Evolutionary conservation across 2,888 invertebrate species (phyloP), one percentile per base, ranked within the genome.

Genomic region (Phortica magna): DNA sequence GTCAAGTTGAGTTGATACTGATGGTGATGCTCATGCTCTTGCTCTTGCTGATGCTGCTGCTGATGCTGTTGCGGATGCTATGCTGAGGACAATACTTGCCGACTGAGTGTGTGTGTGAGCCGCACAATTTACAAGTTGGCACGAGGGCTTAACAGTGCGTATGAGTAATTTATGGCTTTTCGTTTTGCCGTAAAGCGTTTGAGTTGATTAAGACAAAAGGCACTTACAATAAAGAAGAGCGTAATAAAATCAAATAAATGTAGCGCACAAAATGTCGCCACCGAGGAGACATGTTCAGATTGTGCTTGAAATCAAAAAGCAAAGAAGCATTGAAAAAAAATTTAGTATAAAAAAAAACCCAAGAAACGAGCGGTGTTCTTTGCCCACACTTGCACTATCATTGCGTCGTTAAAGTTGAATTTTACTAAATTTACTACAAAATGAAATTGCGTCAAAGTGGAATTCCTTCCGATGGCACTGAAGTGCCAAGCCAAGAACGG

Each of bases 381-480:
- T 83, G 82, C 80, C 84, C 79, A 81, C 81, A 78, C 82, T 83
- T 84, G 78, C 76, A 81, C 76, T 64, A 48, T 19, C 19, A 79
- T 65, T 78, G 76, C 82, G 42, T 78, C 80, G 79, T 82, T 84
- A 78, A 82, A 83, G 78, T 83, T 79, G 82, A 78, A 81, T 82
- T 80, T 78, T 84, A 80, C 82, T 80, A 84, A 84, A 84, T 84
- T 84, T 84, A 84, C 79, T 84, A 84, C 83, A 83, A 84, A 84
- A 84, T 84, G 78, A 84, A 84, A 84, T 84, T 83, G 84, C 80
- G 78, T 19, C 76, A 80, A 82, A 79, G 77, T 78, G 79, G 80
- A 84, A 79, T 78, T 80, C 79, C 80, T 81, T 82, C 81, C 79
- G 81, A 74, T 83, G 43, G 14, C 48, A n/a, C 42, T 22, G n/a